These are phyloP conservation scores for Ammodytes marinus DNA, from an alignment of 2,113 vertebrate genomes.

Conservation along the genomic window DNA sequence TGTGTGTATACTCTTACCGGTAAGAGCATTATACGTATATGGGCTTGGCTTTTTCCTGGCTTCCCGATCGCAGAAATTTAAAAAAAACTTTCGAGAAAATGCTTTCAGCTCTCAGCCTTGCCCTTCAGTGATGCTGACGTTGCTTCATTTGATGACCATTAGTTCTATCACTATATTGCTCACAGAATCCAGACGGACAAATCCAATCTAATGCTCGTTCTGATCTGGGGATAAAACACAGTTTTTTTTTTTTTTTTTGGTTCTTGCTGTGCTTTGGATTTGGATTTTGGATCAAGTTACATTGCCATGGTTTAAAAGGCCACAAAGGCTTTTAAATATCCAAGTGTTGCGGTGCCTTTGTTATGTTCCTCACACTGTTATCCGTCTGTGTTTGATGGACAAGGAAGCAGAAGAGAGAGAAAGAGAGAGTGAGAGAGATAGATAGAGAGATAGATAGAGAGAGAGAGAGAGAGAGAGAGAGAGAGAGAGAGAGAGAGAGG, in stretches of 20 bases:
- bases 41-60: slow-evolving; percentile 12
- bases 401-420: not conserved
- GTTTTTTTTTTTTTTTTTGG: not conserved
- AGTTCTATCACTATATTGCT: not conserved
- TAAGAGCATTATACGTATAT: slow-evolving; percentile 20
- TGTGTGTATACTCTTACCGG: slow-evolving; percentile 33
- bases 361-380: slow-evolving; percentile 37
- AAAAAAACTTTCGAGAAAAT: slow-evolving; percentile 26
- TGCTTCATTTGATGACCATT: slow-evolving; percentile 24
- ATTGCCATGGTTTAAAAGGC: slow-evolving; percentile 56
- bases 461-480: slow-evolving; percentile 32
- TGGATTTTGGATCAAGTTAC: slow-evolving; percentile 28
- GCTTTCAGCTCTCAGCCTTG: slow-evolving; percentile 1
- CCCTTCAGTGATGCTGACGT: slow-evolving; percentile 16
- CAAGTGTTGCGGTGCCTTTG: slow-evolving; percentile 28
- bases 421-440: slow-evolving; percentile 24
- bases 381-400: slow-evolving; percentile 36
- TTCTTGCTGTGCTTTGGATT: slow-evolving; percentile 28
- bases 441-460: slow-evolving; percentile 13
- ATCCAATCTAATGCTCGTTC: slow-evolving; percentile 27
- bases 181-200: slow-evolving; percentile 2
- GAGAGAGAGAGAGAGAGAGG: not conserved
- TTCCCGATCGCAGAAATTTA: slow-evolving; percentile 15
- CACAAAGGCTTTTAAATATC: slow-evolving; percentile 50
- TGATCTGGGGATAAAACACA: slow-evolving; percentile 42